Base-by-base conservation (phyloP, 2,113 vertebrate species). In the Larimichthys polyactis region DNA sequence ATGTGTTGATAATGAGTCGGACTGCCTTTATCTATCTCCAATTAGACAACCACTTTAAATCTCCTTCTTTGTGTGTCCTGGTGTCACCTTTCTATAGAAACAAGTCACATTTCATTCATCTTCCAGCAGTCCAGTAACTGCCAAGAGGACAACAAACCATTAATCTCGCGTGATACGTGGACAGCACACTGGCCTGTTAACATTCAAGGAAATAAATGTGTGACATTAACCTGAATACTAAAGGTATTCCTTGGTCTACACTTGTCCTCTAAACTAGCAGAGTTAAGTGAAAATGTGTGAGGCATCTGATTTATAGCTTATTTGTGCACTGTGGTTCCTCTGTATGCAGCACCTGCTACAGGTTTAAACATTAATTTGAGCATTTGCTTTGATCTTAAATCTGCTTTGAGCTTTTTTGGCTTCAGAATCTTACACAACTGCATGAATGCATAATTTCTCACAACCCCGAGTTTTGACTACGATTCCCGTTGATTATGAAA, bases 31-130 rank as follows among this genome's bases (percentile, higher is more conserved):
- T 86, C 85, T 74, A 59, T 51, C 79, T 91, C 73, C 76, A 91
- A 90, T 90, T 89, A 90, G 87, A 89, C 91, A 85, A 43, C 65
- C 81, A 90, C 15, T 75, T 91, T 81, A 92, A 83, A 84, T 80
- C 66, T 77, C 57, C 62, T 36, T 72, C 72, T 67, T 72, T 57
- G 48, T 82, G 74, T 73, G 62, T 86, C 55, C 48, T 19, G 4
- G 55, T 54, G 80, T 84, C 52, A 20, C 29, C 55, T 75, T 75
- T 77, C 72, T 66, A 32, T 79, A 70, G 66, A 73, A 82, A 63
- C 70, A 83, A 89, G 80, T 85, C 82, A 78, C 88, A 80, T 91
- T 85, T 91, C 82, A 88, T 89, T 93, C 82, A 89, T 90, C 87
- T 87, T 85, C 62, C 62, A 6, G 75, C 82, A 80, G 77, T 36